A percentile compares a stretch with the other conserved stretches of the same genome.
These are phyloP conservation scores for Nothobranchius kuhntae DNA, from an alignment of 2,113 vertebrate genomes.

Conservation along the genomic window DNA sequence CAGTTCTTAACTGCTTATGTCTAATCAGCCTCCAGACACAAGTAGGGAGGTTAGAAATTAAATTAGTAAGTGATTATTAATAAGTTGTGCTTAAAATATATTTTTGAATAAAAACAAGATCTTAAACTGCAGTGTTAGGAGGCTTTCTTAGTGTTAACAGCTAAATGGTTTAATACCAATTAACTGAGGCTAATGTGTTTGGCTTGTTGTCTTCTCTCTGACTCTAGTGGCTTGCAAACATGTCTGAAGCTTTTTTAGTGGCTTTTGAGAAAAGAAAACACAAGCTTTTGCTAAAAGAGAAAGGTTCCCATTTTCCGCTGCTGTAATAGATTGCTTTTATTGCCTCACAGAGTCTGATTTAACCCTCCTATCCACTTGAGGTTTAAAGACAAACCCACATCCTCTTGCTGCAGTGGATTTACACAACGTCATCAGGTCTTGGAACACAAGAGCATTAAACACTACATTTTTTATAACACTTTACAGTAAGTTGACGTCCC, in stretches of 20 bases:
- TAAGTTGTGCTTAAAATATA: too few relatives aligned
- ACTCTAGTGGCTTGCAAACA: neutral
- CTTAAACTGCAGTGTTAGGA: too few relatives aligned
- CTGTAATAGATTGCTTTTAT: conserved; percentile 13
- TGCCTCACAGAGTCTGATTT: conserved; percentile 3
- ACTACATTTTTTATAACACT: too few relatives aligned
- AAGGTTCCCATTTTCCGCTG: neutral
- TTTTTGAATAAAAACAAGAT: too few relatives aligned
- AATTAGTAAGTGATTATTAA: too few relatives aligned
- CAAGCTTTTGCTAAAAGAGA: conserved; percentile 2
- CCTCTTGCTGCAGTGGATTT: neutral
- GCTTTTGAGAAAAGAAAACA: neutral
- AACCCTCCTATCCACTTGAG: conserved; percentile 14
- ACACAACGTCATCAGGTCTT: neutral
- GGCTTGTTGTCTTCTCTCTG: conserved; percentile 3
- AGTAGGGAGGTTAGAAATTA: too few relatives aligned
- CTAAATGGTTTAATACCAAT: neutral
- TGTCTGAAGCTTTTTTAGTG: neutral
- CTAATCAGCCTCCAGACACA: too few relatives aligned
- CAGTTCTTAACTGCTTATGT: too few relatives aligned
- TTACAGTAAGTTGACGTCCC: too few relatives aligned
- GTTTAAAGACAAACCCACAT: conserved; percentile 10
- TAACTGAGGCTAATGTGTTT: neutral
- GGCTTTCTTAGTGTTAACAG: too few relatives aligned
- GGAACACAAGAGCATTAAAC: neutral